Conservation (phyloP, 2,113 vertebrate genomes). For the Machaerirhynchus nigripectus region DNA sequence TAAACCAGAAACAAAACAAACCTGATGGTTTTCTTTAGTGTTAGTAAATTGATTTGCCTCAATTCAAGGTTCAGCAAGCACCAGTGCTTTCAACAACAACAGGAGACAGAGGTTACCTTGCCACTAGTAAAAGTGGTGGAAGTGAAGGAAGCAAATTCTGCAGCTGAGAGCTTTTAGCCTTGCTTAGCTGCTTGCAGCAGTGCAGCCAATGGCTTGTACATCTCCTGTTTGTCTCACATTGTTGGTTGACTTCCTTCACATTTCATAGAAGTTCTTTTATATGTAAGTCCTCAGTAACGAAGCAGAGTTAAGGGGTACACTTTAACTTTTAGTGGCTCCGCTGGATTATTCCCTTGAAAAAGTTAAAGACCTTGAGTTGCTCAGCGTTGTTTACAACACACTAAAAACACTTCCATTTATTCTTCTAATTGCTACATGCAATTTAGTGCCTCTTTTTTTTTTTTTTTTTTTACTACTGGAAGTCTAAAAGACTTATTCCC, state of each 20-base stretch:
- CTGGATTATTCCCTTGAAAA: background rate
- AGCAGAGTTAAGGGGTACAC: background rate
- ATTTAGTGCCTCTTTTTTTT: background rate
- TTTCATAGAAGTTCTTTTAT: background rate
- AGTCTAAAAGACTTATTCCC: background rate
- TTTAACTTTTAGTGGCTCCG: background rate
- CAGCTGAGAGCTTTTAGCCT: background rate
- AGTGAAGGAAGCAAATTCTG: background rate
- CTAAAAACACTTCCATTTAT: background rate
- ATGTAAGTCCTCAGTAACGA: background rate
- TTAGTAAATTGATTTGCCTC: background rate
- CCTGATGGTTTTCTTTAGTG: background rate
- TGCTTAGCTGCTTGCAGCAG: background rate
- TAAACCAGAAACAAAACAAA: background rate
- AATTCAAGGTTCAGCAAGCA: background rate
- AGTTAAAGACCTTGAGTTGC: background rate
- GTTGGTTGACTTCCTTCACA: background rate
- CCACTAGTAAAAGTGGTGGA: background rate
- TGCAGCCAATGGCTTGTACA: background rate
- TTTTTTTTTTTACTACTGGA: background rate
- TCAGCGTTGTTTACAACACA: background rate
- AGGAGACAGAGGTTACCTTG: background rate
- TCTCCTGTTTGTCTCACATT: background rate
- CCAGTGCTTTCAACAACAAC: background rate
- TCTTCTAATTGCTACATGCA: background rate